Conservation (phyloP, 2,888 invertebrate genomes). For the Metallyticus violacea region DNA sequence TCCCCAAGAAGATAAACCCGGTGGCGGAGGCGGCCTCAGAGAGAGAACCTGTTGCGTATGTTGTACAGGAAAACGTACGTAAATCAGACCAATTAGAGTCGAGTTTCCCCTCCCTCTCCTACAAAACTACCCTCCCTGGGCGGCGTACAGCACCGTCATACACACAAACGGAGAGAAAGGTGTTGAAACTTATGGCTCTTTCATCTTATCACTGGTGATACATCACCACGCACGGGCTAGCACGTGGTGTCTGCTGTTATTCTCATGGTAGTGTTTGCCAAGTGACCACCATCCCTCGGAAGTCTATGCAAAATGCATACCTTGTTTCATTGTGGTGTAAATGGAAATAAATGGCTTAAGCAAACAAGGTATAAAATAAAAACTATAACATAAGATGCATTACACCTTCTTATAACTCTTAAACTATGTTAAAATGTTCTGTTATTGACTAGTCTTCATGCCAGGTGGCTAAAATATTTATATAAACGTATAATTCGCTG, state of each 20-base stretch:
- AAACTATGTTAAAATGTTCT: too few relatives aligned
- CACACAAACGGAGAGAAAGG: conserved; percentile 10
- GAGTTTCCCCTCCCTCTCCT: not conserved
- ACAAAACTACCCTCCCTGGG: not conserved
- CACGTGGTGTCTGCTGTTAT: not conserved
- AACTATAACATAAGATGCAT: too few relatives aligned
- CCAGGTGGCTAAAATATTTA: too few relatives aligned
- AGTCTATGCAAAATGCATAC: not conserved
- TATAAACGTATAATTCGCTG: too few relatives aligned
- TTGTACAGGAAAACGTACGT: conserved; percentile 19
- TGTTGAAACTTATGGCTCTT: conserved; percentile 16
- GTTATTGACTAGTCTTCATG: too few relatives aligned
- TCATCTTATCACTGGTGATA: conserved; percentile 5
- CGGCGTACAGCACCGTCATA: not conserved
- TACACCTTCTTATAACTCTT: too few relatives aligned
- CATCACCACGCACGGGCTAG: not conserved
- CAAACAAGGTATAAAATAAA: too few relatives aligned
- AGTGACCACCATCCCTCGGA: not conserved
- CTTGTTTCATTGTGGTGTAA: too few relatives aligned
- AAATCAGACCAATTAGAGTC: conserved; percentile 19
- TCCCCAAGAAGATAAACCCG: conserved; percentile 14
- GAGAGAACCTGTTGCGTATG: conserved; percentile 14
- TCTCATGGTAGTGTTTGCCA: too few relatives aligned
- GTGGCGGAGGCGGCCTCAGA: not conserved
- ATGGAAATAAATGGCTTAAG: too few relatives aligned